A percentile compares a stretch with the other conserved stretches of the same genome.
Conservation (phyloP, 2,797 vertebrate genomes). For the Melanotaenia trifasciata region DNA sequence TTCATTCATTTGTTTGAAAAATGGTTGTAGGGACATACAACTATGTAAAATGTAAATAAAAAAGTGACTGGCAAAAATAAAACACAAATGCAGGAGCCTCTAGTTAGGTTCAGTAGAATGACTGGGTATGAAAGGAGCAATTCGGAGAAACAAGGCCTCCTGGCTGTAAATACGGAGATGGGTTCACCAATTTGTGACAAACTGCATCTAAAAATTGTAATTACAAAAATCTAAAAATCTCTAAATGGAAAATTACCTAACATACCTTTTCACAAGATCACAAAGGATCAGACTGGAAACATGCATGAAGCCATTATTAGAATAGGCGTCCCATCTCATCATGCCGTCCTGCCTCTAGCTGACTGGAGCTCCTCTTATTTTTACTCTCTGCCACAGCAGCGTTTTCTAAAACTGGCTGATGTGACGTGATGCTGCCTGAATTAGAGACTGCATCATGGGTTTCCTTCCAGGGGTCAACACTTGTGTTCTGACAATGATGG, state of each 20-base stretch:
- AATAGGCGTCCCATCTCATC: neutral
- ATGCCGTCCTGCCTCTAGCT: neutral
- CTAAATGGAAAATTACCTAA: neutral
- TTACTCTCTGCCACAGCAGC: slow-evolving; percentile 26
- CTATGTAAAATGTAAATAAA: no score
- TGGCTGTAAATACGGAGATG: no score
- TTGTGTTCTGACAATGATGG: neutral
- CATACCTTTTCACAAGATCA: slow-evolving; percentile 14
- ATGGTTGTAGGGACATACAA: no score
- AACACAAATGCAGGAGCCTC: no score
- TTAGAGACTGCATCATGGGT: slow-evolving; percentile 10
- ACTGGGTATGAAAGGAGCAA: no score
- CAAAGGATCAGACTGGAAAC: slow-evolving; percentile 10
- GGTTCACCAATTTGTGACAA: no score
- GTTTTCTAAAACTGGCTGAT: slow-evolving; percentile 39
- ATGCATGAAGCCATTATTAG: slow-evolving; percentile 24
- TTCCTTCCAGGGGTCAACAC: slow-evolving; percentile 18
- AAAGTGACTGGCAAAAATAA: no score
- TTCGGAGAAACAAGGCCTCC: no score
- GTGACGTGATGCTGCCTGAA: slow-evolving; percentile 5
- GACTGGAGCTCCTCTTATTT: slow-evolving; percentile 33
- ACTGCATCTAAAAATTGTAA: no score
- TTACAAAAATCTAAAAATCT: no score
- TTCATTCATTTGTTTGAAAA: no score
- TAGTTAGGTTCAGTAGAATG: no score